Evolutionary conservation across 1,140 invertebrate species (phyloP).

Genomic region (Trachymyrmex septentrionalis): DNA sequence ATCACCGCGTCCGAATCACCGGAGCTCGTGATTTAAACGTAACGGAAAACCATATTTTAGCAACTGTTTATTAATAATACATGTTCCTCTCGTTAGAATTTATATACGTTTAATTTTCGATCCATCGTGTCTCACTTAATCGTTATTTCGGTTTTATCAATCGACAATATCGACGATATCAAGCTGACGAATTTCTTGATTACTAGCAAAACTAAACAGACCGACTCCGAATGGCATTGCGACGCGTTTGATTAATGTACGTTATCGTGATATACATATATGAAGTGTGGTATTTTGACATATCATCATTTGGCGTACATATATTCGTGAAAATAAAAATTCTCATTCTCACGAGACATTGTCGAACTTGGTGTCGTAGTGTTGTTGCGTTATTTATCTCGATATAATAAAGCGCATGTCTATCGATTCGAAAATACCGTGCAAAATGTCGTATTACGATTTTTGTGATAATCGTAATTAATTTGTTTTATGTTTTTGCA

Average conservation of each 20-base stretch:
- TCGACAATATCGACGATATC: neutral
- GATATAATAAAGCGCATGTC: neutral
- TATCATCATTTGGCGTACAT: neutral
- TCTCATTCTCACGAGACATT: neutral
- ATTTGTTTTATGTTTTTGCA: neutral
- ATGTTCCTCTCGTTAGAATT: neutral
- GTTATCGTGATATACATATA: no score
- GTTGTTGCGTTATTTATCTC: neutral
- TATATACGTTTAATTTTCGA: neutral
- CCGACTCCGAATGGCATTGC: neutral
- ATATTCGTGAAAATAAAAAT: neutral
- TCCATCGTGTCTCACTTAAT: neutral
- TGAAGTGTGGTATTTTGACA: neutral
- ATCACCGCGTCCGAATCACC: neutral
- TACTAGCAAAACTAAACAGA: neutral
- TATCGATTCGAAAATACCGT: neutral
- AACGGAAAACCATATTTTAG: constrained; percentile 18
- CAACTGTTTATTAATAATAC: constrained; percentile 3
- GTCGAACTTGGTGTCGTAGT: neutral
- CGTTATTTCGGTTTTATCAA: neutral
- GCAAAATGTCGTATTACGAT: neutral
- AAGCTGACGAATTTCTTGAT: neutral
- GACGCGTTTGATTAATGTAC: neutral
- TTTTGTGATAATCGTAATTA: neutral
- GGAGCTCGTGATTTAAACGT: constrained; percentile 3